Evolutionary conservation across 2,113 vertebrate genomes (phyloP).

Genomic region (Channa argus): DNA sequence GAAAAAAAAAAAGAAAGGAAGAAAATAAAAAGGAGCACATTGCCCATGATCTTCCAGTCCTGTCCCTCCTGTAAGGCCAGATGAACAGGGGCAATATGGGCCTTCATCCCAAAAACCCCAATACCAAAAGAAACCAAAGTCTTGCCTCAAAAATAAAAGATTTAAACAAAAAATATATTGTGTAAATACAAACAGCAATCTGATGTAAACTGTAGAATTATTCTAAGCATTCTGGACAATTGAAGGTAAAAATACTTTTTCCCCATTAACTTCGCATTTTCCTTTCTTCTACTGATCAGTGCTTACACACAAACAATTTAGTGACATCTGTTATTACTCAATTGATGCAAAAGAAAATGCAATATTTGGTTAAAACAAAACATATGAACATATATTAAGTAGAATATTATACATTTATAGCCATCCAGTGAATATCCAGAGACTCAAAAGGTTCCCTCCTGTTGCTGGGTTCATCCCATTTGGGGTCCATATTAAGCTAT

Average conservation of each 20-base stretch:
- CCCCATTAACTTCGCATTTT: constrained; percentile 38
- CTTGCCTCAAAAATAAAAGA: constrained; percentile 69
- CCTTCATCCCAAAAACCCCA: constrained; percentile 41
- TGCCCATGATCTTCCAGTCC: constrained; percentile 75
- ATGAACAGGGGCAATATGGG: constrained; percentile 70
- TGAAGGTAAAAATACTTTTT: constrained; percentile 68
- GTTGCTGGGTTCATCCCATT: constrained; percentile 58
- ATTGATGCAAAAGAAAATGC: constrained; percentile 68
- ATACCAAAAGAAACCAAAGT: constrained; percentile 51
- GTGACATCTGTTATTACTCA: constrained; percentile 77
- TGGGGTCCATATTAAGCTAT: constrained; percentile 3
- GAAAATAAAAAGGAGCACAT: constrained; percentile 56
- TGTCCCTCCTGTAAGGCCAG: constrained; percentile 83
- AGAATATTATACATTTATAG: constrained; percentile 65
- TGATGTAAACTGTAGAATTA: constrained; percentile 76
- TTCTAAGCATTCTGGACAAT: constrained; percentile 72
- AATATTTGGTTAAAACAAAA: constrained; percentile 69
- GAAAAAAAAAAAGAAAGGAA: constrained; percentile 36
- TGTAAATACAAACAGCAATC: constrained; percentile 71
- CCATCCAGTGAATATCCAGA: constrained; percentile 61
- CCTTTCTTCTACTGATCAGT: constrained; percentile 67
- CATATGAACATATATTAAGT: constrained; percentile 46
- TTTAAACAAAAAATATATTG: constrained; percentile 74
- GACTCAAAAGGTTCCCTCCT: constrained; percentile 83
- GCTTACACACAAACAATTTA: constrained; percentile 73